These are phyloP conservation scores for Nyctibius grandis DNA, from an alignment of 2,797 vertebrate species.

Conservation along the genomic window DNA sequence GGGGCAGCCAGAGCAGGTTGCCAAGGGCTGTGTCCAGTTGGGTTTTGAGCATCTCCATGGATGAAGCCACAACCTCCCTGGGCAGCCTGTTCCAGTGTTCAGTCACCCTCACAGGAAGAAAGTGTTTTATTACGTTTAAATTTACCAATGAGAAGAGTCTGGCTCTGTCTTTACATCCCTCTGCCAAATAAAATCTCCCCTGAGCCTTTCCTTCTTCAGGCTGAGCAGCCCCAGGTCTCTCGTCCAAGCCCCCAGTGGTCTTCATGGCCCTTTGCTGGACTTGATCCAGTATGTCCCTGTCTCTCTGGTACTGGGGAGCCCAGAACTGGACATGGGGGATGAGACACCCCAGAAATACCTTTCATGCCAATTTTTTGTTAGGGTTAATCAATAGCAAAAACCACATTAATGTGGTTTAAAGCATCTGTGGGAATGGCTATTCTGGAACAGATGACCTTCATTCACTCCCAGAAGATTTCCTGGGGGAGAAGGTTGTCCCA, in stretches of 20 bases:
- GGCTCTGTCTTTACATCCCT: neutral
- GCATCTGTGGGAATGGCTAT: neutral
- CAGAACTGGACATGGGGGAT: neutral
- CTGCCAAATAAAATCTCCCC: neutral
- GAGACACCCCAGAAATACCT: neutral
- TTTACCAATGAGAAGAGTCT: neutral
- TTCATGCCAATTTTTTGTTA: neutral
- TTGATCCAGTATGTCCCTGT: fast-evolving
- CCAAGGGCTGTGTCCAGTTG: neutral
- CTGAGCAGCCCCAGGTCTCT: neutral
- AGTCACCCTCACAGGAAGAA: neutral
- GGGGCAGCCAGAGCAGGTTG: neutral
- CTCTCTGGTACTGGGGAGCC: neutral
- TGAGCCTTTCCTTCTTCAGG: neutral
- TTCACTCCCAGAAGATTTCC: neutral
- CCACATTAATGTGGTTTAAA: fast-evolving
- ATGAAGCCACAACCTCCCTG: fast-evolving
- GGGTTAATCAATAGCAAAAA: neutral
- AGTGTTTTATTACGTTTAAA: neutral
- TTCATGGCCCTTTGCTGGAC: neutral
- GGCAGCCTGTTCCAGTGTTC: neutral
- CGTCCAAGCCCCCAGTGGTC: neutral
- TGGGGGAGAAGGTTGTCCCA: neutral
- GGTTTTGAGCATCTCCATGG: neutral
- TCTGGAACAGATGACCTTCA: neutral